These are phyloP conservation scores for Macrotis lagotis DNA, from an alignment of 2,113 vertebrate genomes.

Conservation along the genomic window DNA sequence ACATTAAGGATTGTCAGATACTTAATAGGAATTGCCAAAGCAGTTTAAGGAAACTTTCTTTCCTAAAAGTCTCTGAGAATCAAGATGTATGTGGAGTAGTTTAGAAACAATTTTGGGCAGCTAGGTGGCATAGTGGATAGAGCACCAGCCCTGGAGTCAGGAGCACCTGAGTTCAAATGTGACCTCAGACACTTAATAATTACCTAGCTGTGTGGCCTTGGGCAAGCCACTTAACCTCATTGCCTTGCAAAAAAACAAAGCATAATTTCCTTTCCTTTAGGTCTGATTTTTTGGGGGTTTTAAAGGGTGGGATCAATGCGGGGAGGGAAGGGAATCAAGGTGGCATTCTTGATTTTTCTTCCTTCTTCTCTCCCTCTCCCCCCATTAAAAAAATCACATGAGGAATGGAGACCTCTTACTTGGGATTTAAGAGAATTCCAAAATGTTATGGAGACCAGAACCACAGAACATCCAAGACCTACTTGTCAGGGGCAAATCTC, in stretches of 20 bases:
- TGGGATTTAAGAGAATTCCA: neutral
- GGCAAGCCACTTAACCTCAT: too few species aligned
- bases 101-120: too few species aligned
- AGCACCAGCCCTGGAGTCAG: too few species aligned
- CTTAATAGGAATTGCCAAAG: neutral
- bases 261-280: neutral
- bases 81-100: constrained; percentile 9
- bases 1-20: neutral
- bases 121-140: too few species aligned
- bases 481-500: neutral
- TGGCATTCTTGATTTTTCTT: neutral
- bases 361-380: neutral
- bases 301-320: too few species aligned
- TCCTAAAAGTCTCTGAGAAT: constrained; percentile 37
- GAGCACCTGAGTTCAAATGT: too few species aligned
- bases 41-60: constrained; percentile 48
- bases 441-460: neutral
- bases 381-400: neutral
- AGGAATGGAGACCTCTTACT: neutral
- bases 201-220: too few species aligned
- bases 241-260: too few species aligned
- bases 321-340: neutral
- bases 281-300: neutral
- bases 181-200: too few species aligned
- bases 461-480: neutral